Evolutionary conservation across 1,140 invertebrate genomes (phyloP), one percentile per base, ranked within the genome.

Genomic region (Hycleus cichorii): DNA sequence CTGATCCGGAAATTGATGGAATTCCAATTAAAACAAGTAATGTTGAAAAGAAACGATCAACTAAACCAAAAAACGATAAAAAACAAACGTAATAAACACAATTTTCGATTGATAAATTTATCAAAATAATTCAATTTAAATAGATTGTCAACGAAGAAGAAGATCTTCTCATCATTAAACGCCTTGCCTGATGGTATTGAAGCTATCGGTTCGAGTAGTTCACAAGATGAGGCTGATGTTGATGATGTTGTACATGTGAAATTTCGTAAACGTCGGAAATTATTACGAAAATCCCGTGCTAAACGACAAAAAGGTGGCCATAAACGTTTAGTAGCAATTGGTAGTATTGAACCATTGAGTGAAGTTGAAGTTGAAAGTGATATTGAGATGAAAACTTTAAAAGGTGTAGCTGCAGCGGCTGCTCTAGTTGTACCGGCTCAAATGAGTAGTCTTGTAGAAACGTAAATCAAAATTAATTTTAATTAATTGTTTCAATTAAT

Each of bases 291-390:
- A 64, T 69, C 66, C 9, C 60, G 71, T 47, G 65, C 59, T 3
- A 69, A 69, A 58, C 53, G 65, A 49, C 67, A 69, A 48, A 69
- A 69, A 61, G 61, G 66, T 56, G 51, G 51, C 46, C 51, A 53
- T 45, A 53, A 53, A 53, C 51, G 51, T 53, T 42, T 53, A 53
- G 51, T 53, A 32, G 51, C 51, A n/a, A 48, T 57, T 12, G 50
- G 45, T 40, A 62, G 60, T 25, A 65, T 69, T n/a, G 69, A 69
- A 42, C 50, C 68, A 5, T 40, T 69, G 10, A 69, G 67, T 40
- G 71, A 73, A 46, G 64, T 64, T 3, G 71, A 73, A 39, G 62
- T 65, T 8, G 72, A 73, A 51, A 73, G 72, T 56, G 72, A 73
- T 46, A 65, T 66, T 10, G 72, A 73, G 54, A 64, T 71, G 8